Conservation (phyloP, 2,797 vertebrate genomes). For the Euthynnus affinis region DNA sequence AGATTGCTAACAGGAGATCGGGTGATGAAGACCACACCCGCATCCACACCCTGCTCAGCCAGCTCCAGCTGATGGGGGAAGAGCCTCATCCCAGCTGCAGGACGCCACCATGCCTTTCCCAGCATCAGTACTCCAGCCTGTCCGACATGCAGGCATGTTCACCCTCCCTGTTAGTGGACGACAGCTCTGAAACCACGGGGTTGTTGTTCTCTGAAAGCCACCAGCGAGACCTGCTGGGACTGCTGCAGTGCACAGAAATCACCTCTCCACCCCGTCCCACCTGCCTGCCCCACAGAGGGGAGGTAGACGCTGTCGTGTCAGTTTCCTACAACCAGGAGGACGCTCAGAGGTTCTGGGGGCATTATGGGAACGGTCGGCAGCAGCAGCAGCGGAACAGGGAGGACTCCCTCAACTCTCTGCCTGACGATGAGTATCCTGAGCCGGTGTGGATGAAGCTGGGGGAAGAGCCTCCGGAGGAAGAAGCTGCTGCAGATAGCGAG, state of each 20-base stretch:
- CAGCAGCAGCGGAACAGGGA: constrained; percentile 45
- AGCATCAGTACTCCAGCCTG: constrained; percentile 25
- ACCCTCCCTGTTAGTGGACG: constrained; percentile 37
- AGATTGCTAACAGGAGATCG: constrained; percentile 12
- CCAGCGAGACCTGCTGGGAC: constrained; percentile 86
- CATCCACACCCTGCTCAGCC: constrained; percentile 87
- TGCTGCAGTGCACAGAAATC: constrained; percentile 86
- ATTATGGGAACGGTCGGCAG: constrained; percentile 48
- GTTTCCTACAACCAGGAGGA: constrained; percentile 79
- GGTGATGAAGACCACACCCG: constrained; percentile 83
- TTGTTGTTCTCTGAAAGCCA: constrained; percentile 89
- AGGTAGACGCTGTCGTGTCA: constrained; percentile 73
- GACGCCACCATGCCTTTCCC: constrained; percentile 15
- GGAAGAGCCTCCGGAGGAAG: constrained; percentile 68
- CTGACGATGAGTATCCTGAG: constrained; percentile 80
- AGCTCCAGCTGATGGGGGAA: constrained; percentile 85
- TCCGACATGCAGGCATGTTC: constrained; percentile 19
- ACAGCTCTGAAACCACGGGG: constrained; percentile 74
- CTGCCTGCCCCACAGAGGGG: constrained; percentile 57
- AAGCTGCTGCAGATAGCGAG: constrained; percentile 56
- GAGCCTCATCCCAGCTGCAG: constrained; percentile 34
- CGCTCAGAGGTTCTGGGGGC: constrained; percentile 74
- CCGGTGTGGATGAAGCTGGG: constrained; percentile 77
- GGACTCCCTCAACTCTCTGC: constrained; percentile 65
- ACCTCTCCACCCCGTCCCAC: constrained; percentile 27